Percentiles rank a stretch among this genome's conserved stretches.
These are phyloP conservation scores for Dermatemys mawii DNA, from an alignment of 2,113 vertebrate genomes.

Conservation along the genomic window DNA sequence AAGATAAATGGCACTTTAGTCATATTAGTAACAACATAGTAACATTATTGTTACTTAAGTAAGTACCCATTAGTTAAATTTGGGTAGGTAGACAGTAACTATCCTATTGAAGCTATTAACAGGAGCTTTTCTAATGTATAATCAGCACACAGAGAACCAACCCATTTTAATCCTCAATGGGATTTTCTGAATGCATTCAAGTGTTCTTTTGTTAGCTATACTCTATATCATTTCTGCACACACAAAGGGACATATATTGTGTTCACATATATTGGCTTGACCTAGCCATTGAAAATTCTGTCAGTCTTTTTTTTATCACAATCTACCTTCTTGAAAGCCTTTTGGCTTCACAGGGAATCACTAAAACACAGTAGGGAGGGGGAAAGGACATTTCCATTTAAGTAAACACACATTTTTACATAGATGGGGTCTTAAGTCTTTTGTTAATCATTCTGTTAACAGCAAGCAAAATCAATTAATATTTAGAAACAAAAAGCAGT, in stretches of 20 bases:
- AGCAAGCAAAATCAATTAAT: neutral
- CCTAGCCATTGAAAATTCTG: neutral
- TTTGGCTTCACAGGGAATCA: neutral
- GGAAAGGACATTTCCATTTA: neutral
- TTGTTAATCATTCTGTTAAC: neutral
- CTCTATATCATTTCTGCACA: neutral
- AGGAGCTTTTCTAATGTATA: neutral
- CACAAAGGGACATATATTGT: neutral
- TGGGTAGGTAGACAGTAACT: neutral
- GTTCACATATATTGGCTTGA: neutral
- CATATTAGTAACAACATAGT: neutral
- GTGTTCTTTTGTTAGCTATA: neutral
- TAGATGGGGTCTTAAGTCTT: neutral
- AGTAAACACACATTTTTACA: neutral
- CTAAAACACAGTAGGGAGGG: neutral
- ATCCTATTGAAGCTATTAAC: neutral
- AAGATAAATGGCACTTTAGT: neutral
- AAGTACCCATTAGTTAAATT: neutral
- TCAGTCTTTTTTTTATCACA: neutral
- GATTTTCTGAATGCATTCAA: neutral
- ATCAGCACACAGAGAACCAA: neutral
- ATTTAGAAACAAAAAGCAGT: constrained; percentile 2
- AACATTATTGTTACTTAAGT: neutral
- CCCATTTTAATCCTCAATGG: neutral
- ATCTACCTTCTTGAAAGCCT: neutral